Conservation (phyloP, 2,797 vertebrate species). For the Hydrophis major region DNA sequence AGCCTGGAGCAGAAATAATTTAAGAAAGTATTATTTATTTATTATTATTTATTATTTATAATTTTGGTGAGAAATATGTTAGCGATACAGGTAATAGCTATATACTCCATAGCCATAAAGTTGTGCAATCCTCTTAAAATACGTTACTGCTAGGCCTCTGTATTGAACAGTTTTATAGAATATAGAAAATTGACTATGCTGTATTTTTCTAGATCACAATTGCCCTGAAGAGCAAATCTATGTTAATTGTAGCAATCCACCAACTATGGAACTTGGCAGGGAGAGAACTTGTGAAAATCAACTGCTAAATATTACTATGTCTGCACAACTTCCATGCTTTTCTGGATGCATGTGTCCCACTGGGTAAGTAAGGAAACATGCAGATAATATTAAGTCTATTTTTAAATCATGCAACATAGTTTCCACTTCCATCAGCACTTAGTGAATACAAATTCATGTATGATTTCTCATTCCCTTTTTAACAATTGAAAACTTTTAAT, state of each 20-base stretch:
- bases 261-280: slow-evolving; percentile 65
- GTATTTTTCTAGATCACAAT: slow-evolving; percentile 66
- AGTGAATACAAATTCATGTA: background rate
- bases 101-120: background rate
- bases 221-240: slow-evolving; percentile 87
- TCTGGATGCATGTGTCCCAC: slow-evolving; percentile 87
- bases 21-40: background rate
- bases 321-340: slow-evolving; percentile 82
- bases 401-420: background rate
- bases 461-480: background rate
- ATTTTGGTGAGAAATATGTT: background rate
- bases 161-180: background rate
- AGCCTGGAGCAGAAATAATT: background rate
- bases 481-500: background rate
- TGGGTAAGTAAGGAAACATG: slow-evolving; percentile 76
- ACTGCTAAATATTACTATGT: slow-evolving; percentile 87
- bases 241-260: slow-evolving; percentile 81
- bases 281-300: slow-evolving; percentile 91
- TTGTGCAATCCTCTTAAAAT: background rate
- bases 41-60: background rate
- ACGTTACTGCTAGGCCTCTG: background rate
- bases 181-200: background rate
- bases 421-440: background rate
- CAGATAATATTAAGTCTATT: background rate
- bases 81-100: background rate